phyloP scores from a whole-genome alignment of 2,113 vertebrate genomes.

The Callipepla squamata region DNA sequence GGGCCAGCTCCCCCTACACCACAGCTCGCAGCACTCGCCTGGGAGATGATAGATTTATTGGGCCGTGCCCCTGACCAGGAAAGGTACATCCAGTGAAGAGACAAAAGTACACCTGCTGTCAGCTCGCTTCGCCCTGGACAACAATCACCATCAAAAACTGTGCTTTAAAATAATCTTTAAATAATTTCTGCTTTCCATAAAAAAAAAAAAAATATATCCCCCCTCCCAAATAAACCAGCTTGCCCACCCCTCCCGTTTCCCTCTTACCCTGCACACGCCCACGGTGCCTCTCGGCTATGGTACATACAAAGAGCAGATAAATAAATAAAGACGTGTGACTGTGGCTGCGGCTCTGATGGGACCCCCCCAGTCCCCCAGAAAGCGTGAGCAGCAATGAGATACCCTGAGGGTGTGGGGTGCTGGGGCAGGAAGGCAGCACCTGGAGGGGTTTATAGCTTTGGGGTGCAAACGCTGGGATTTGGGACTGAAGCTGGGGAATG shows the following conservation, averaged over 20 bases:
- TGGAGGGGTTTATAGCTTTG: neutral
- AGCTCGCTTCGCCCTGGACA: neutral
- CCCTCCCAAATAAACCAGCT: neutral
- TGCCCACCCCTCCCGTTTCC: fast-evolving
- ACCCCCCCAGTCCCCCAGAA: neutral
- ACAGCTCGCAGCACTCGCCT: neutral
- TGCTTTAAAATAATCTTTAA: conserved; percentile 73
- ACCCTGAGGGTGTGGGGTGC: conserved; percentile 38
- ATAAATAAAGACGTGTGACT: conserved; percentile 48
- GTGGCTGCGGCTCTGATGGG: neutral
- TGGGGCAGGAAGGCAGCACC: neutral
- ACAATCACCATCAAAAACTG: conserved; percentile 41
- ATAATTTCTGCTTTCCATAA: conserved; percentile 55
- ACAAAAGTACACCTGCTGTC: conserved; percentile 2
- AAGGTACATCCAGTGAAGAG: conserved; percentile 69
- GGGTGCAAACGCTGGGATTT: neutral
- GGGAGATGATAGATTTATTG: conserved; percentile 66
- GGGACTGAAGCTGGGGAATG: neutral
- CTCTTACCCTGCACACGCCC: neutral
- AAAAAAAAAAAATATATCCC: neutral
- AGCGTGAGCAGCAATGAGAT: conserved; percentile 23
- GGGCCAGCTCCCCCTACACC: neutral
- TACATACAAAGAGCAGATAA: conserved; percentile 59
- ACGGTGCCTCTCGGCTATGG: conserved; percentile 18
- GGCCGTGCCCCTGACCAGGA: neutral